Conservation (phyloP, 1,140 invertebrate species). For the Drosophila paulistorum region DNA sequence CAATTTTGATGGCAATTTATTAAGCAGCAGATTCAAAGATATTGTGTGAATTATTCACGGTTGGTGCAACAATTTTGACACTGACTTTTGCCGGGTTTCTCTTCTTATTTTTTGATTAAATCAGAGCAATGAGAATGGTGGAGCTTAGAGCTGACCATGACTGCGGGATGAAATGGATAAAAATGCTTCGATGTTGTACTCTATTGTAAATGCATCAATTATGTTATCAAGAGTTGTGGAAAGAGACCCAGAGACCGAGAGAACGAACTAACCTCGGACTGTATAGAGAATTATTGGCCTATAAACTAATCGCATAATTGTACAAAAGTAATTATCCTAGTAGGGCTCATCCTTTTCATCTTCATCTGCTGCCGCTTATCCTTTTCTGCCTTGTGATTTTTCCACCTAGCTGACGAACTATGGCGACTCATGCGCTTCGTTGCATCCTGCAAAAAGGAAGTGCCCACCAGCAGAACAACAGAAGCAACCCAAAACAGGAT, state of each 20-base stretch:
- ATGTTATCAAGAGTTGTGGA: constrained; percentile 22
- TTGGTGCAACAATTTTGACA: constrained; percentile 23
- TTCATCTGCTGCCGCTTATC: constrained; percentile 33
- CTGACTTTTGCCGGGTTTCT: neutral
- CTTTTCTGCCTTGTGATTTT: constrained; percentile 62
- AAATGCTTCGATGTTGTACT: neutral
- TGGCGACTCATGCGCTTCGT: constrained; percentile 70
- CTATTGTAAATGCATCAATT: constrained; percentile 54
- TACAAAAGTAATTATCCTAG: constrained; percentile 74
- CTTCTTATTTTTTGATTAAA: constrained; percentile 29
- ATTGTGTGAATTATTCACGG: constrained; percentile 57
- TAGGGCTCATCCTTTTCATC: constrained; percentile 40
- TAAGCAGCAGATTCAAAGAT: constrained; percentile 45
- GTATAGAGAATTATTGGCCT: constrained; percentile 73
- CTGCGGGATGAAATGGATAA: neutral
- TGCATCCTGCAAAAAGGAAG: constrained; percentile 64
- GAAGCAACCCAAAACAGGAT: constrained; percentile 31
- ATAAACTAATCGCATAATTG: constrained; percentile 81
- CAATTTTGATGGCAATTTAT: constrained; percentile 74
- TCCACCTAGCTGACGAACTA: constrained; percentile 75
- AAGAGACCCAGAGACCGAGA: constrained; percentile 8
- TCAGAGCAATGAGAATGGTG: constrained; percentile 12
- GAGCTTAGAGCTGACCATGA: neutral
- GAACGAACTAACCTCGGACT: constrained; percentile 1
- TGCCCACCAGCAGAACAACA: constrained; percentile 40